Percentiles rank a stretch among this genome's conserved stretches.
These are phyloP conservation scores for Caenorhabditis sinica DNA, from an alignment of 2,888 invertebrate species.

Conservation along the genomic window DNA sequence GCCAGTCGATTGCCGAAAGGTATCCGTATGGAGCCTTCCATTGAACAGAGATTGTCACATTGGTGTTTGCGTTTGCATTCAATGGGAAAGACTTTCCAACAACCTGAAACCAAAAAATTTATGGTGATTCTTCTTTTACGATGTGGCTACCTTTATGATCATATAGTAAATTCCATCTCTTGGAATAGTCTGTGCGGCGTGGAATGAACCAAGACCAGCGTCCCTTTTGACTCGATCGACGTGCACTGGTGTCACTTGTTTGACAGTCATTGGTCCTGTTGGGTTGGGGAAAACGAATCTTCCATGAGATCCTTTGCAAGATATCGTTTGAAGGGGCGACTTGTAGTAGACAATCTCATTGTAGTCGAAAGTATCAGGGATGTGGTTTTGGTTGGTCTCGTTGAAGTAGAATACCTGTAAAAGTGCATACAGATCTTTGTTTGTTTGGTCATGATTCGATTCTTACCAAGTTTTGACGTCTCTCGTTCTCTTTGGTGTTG, in stretches of 20 bases:
- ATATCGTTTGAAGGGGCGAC: slow-evolving; percentile 74
- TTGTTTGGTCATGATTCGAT: neutral
- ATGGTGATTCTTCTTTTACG: neutral
- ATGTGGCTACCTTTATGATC: slow-evolving; percentile 75
- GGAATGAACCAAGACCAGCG: slow-evolving; percentile 75
- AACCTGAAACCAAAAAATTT: slow-evolving; percentile 27
- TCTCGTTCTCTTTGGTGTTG: slow-evolving; percentile 67
- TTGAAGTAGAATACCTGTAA: slow-evolving; percentile 77
- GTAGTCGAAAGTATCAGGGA: slow-evolving; percentile 77
- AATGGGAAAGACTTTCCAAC: slow-evolving; percentile 61
- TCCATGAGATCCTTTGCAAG: slow-evolving; percentile 73
- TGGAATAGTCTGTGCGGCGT: slow-evolving; percentile 78
- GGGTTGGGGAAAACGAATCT: slow-evolving; percentile 64
- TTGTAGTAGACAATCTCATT: slow-evolving; percentile 77
- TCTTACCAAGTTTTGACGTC: slow-evolving; percentile 59
- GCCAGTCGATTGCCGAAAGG: slow-evolving; percentile 93
- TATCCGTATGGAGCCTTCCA: slow-evolving; percentile 88
- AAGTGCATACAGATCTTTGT: neutral
- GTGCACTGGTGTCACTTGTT: slow-evolving; percentile 63
- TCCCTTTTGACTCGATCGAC: slow-evolving; percentile 65
- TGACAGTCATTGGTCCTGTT: slow-evolving; percentile 51
- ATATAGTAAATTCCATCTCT: slow-evolving; percentile 82
- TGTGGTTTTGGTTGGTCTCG: slow-evolving; percentile 71
- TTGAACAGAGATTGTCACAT: slow-evolving; percentile 72
- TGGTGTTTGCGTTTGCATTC: slow-evolving; percentile 45